Percentiles rank a stretch among this genome's conserved stretches.
Conservation (phyloP, 2,797 vertebrate species). For the Gephyroberyx darwinii region DNA sequence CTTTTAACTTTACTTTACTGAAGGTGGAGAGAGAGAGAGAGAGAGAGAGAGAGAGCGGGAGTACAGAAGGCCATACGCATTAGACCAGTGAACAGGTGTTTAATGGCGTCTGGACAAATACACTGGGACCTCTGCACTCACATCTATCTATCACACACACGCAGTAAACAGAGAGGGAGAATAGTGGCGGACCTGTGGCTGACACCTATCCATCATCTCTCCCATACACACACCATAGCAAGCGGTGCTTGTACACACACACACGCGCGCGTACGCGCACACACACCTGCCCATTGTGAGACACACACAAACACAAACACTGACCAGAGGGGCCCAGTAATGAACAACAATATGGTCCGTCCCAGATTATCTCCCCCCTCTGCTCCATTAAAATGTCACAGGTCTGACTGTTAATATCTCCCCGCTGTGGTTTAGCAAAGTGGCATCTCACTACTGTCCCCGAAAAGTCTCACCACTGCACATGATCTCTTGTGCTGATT, state of each 20-base stretch:
- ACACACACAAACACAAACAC: too few relatives aligned
- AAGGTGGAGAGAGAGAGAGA: not conserved
- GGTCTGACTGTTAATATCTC: constrained; percentile 65
- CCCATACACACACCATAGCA: constrained; percentile 19
- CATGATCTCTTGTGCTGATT: not conserved
- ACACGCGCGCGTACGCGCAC: not conserved
- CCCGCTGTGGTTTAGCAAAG: constrained; percentile 38
- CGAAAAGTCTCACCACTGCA: constrained; percentile 25
- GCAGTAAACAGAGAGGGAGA: constrained; percentile 34
- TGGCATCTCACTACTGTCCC: constrained; percentile 47
- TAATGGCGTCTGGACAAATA: constrained; percentile 76
- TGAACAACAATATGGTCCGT: constrained; percentile 67
- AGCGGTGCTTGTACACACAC: constrained; percentile 16
- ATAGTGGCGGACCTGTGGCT: constrained; percentile 59
- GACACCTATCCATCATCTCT: constrained; percentile 77
- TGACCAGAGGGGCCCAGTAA: constrained; percentile 52
- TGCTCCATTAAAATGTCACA: constrained; percentile 74
- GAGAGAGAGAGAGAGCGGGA: constrained; percentile 18
- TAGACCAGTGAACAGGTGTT: constrained; percentile 74
- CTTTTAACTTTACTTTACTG: too few relatives aligned
- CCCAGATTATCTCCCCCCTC: constrained; percentile 64
- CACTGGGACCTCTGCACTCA: constrained; percentile 63
- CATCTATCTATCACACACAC: constrained; percentile 52
- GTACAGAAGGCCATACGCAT: constrained; percentile 53
- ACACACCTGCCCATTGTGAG: not conserved